phyloP scores from a whole-genome alignment of 2,797 vertebrate species.

The Poecilia wingei region DNA sequence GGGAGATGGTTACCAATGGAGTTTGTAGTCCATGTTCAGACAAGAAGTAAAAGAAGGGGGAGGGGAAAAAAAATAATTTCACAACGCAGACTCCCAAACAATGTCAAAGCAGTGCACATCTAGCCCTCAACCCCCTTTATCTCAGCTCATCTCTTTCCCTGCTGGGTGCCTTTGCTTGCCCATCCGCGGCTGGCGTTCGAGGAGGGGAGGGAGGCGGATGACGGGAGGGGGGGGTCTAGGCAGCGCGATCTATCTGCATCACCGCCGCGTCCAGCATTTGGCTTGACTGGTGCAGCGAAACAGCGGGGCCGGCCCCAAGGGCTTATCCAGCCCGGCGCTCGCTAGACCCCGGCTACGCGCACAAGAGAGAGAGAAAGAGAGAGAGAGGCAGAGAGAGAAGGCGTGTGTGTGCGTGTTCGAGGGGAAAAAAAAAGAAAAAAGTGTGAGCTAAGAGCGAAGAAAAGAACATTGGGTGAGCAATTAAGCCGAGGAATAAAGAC shows the following conservation, averaged over 20 bases:
- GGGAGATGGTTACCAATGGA: constrained; percentile 69
- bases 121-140: constrained; percentile 46
- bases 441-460: constrained; percentile 53
- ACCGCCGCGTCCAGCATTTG: constrained; percentile 79
- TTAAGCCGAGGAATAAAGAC: constrained; percentile 51
- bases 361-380: neutral
- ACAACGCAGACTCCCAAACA: constrained; percentile 72
- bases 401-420: constrained; percentile 10
- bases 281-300: constrained; percentile 85
- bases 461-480: constrained; percentile 64
- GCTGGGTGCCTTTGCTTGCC: constrained; percentile 54
- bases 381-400: neutral
- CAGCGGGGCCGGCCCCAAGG: constrained; percentile 77
- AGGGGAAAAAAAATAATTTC: constrained; percentile 7
- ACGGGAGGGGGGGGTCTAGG: constrained; percentile 21
- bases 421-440: constrained; percentile 10
- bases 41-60: constrained; percentile 16
- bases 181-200: constrained; percentile 55
- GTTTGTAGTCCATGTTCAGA: constrained; percentile 79
- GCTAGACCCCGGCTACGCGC: constrained; percentile 65
- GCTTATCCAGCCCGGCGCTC: constrained; percentile 76
- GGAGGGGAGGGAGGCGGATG: constrained; percentile 21
- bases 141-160: constrained; percentile 62
- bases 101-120: constrained; percentile 57
- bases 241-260: constrained; percentile 87